phyloP scores from a whole-genome alignment of 2,113 vertebrate species.

The Sterrhoptilus dennistouni region DNA sequence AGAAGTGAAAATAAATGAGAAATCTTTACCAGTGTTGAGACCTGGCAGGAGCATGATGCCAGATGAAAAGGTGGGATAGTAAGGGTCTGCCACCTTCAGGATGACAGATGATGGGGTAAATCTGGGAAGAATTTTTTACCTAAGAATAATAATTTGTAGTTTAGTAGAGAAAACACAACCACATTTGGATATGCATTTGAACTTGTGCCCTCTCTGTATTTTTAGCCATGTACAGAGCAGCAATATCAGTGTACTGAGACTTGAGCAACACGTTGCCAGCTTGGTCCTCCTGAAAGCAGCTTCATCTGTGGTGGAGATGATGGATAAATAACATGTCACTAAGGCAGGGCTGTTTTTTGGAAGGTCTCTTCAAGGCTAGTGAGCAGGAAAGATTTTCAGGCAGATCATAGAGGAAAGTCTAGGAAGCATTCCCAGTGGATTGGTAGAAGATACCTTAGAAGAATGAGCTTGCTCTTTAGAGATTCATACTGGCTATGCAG shows the following conservation, averaged over 20 bases:
- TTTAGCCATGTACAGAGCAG: background rate
- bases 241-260: background rate
- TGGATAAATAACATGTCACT: background rate
- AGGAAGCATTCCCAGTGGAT: background rate
- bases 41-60: background rate
- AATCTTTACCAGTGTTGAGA: background rate
- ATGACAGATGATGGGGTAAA: background rate
- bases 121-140: background rate
- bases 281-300: background rate
- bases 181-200: background rate
- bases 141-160: background rate
- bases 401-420: background rate
- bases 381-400: background rate
- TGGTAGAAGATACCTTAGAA: background rate
- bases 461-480: background rate
- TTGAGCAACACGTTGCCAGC: background rate
- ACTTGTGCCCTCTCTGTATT: background rate
- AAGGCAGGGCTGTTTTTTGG: background rate
- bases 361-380: background rate
- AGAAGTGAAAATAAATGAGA: background rate
- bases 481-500: background rate
- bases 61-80: background rate
- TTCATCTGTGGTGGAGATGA: background rate
- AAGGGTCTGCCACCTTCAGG: background rate
- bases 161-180: background rate